Evolutionary conservation across 2,888 invertebrate species (phyloP).

Genomic region (Carabus problematicus): DNA sequence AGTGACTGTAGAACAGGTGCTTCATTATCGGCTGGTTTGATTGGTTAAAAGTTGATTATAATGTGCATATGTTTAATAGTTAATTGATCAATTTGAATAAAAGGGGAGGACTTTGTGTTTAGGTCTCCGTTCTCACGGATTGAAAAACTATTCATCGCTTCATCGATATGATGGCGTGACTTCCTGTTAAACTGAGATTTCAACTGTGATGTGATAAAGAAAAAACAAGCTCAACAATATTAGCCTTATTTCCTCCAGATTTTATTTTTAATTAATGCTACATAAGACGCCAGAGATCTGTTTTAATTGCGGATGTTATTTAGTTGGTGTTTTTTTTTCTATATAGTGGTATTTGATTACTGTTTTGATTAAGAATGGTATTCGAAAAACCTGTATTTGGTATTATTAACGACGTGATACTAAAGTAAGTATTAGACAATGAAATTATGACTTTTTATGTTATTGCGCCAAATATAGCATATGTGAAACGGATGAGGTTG

Average conservation of each 20-base stretch:
- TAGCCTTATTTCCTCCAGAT: conserved; percentile 15
- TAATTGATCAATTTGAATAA: conserved; percentile 42
- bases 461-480: too few relatives aligned
- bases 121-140: conserved; percentile 21
- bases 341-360: neutral
- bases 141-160: conserved; percentile 27
- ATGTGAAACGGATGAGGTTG: too few relatives aligned
- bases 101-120: conserved; percentile 22
- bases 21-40: neutral
- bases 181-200: conserved; percentile 22
- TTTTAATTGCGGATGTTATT: conserved; percentile 37
- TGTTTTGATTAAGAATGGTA: too few relatives aligned
- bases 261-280: conserved; percentile 11
- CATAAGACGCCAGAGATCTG: conserved; percentile 25
- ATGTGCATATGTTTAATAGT: conserved; percentile 39
- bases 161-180: conserved; percentile 2
- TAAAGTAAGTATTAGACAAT: too few relatives aligned
- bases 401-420: too few relatives aligned
- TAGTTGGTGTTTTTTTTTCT: conserved; percentile 11
- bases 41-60: conserved; percentile 12
- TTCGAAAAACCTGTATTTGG: too few relatives aligned
- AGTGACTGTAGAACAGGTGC: neutral
- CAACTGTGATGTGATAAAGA: conserved; percentile 12
- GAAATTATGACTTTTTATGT: too few relatives aligned
- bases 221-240: too few relatives aligned